Evolutionary conservation across 2,113 vertebrate species (phyloP), one percentile per base, ranked within the genome.

Genomic region (Paraplagusia blochii): DNA sequence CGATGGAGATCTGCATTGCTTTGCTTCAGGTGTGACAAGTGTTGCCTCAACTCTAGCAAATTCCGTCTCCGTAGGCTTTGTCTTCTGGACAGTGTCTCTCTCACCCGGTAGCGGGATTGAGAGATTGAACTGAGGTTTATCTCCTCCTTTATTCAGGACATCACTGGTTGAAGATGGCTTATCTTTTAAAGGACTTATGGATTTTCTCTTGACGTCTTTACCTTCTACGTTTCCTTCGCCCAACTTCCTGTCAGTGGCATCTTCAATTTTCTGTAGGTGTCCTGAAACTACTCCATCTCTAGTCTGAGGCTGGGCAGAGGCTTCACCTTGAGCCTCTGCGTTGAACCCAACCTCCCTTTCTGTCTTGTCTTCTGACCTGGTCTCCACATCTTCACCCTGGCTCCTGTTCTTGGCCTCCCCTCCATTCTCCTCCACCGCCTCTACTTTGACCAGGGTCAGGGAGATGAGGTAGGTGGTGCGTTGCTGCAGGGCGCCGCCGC

Each of bases 381-480:
- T 47, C 18, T 73, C 69, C 35, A 51, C 83, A 44, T 88, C 53
- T 80, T 50, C 70, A 43, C 62, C 80, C 47, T 81, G 72, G 70
- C 11, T 14, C 46, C 59, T 44, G 38, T 16, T 77, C 74, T 61
- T 81, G 73, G 74, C 67, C 69, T 88, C 88, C 53, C 74, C 82
- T 56, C 85, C 90, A 83, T 89, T 80, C 62, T 87, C 90, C 65
- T 87, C 87, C 56, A 91, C 77, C 57, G 92, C 86, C 88, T 97
- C 95, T 78, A 96, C 92, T 89, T 95, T 97, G 76, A 96, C 94
- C 74, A 96, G 91, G 79, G 95, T 97, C 79, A 96, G 92, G 75
- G 95, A 94, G 88, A 97, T 95, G 88, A 95, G 93, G 93, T 94
- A 96, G 90, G 95, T 95, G 85, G 94, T 95, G 87, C 93, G 90